Percentiles rank a stretch among this genome's conserved stretches.
These are phyloP conservation scores for Neomonachus schauinslandi DNA, from an alignment of 2,113 vertebrate genomes.

Conservation along the genomic window DNA sequence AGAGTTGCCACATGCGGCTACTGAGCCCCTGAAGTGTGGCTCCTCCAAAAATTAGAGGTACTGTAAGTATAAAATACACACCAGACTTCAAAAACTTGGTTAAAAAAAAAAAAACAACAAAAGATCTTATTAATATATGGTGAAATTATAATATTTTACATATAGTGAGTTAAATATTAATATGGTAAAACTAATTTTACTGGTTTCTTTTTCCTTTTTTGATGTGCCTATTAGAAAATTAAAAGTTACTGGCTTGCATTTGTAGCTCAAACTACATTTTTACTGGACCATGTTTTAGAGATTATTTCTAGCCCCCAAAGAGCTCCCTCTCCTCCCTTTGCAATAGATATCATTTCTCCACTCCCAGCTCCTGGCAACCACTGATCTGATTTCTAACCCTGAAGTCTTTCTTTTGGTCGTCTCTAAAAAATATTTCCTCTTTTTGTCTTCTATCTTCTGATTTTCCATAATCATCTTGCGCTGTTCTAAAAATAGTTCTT, in stretches of 20 bases:
- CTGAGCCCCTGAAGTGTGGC: not conserved
- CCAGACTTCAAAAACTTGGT: not conserved
- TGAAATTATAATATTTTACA: not conserved
- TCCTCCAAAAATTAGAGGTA: not conserved
- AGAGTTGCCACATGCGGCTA: not conserved
- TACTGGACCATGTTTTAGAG: not conserved
- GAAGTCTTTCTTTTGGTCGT: not conserved
- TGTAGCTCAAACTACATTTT: not conserved
- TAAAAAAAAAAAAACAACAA: not conserved
- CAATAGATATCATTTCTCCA: not conserved
- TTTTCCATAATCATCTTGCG: not conserved
- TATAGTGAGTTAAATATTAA: not conserved
- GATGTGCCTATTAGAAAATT: not conserved
- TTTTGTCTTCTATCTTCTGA: not conserved
- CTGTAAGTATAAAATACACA: not conserved
- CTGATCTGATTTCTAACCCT: not conserved
- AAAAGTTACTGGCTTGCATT: not conserved
- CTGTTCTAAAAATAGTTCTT: not conserved
- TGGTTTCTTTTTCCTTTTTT: not conserved
- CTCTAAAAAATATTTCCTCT: not conserved
- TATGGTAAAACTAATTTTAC: not conserved
- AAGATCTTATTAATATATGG: not conserved
- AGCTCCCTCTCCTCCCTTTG: not conserved
- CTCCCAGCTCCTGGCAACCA: not conserved
- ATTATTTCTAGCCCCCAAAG: not conserved